phyloP scores from a whole-genome alignment of 2,113 vertebrate species.

The Seriola quinqueradiata region DNA sequence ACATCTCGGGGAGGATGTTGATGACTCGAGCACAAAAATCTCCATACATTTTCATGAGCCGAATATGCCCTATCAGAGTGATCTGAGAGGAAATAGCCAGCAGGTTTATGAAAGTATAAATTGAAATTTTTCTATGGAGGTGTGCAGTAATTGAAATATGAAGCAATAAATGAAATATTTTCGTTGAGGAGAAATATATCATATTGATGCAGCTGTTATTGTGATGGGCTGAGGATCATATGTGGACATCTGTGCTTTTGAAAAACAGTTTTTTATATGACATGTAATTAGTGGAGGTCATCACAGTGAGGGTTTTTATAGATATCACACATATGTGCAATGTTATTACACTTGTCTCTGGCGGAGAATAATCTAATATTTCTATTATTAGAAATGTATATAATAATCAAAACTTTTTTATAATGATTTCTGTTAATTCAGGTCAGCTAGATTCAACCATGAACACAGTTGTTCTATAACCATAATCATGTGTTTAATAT shows the following conservation, averaged over 20 bases:
- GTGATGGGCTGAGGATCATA: conserved; percentile 29
- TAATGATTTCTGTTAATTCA: no score
- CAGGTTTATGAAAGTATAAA: conserved; percentile 81
- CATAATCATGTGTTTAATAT: no score
- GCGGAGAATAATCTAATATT: no score
- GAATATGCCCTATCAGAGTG: conserved; percentile 65
- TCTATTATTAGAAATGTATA: no score
- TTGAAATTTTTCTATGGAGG: conserved; percentile 69
- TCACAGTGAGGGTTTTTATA: conserved; percentile 54
- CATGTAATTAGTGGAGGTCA: conserved; percentile 35
- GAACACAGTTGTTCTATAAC: no score
- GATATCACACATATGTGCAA: conserved; percentile 1
- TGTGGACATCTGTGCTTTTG: conserved; percentile 26
- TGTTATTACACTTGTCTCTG: conserved; percentile 9
- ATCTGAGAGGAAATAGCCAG: conserved; percentile 74
- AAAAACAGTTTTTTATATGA: conserved; percentile 24
- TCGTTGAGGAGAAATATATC: conserved; percentile 53
- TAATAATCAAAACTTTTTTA: no score
- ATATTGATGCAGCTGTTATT: conserved; percentile 52
- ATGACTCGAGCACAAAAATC: conserved; percentile 82
- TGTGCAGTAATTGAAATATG: conserved; percentile 64
- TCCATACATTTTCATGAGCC: conserved; percentile 82
- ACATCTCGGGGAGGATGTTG: conserved; percentile 75
- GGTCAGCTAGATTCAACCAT: no score
- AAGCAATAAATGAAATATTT: conserved; percentile 70